Evolutionary conservation across 1,140 invertebrate species (phyloP), one percentile per base, ranked within the genome.

Genomic region (Gryon sp.): DNA sequence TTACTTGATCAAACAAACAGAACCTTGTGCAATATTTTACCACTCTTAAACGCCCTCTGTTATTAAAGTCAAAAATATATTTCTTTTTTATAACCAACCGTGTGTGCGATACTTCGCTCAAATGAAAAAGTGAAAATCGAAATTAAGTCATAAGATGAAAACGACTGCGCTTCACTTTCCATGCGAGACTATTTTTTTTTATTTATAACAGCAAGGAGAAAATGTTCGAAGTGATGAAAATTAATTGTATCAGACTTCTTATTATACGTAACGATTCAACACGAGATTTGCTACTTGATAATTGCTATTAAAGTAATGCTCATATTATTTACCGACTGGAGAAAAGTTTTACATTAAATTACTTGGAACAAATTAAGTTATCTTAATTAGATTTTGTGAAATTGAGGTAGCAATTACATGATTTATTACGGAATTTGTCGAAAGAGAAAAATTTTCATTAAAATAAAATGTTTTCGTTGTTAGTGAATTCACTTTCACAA

Each of bases 1-100:
- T 69, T 69, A 69, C 22, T 59, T 50, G 65, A 50, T 50, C 65
- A 69, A 59, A 69, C 65, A 69, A 22, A 38, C 34, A 8, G 4
- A 55, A 46, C 14, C 36, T 43, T 19, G 8, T 14, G 7, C 19
- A 16, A 45, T 34, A 16, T 32, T 53, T 53, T 26, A 43, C 24
- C n/a, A n/a, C n/a, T n/a, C n/a, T 32, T n/a, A n/a, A 32, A 32
- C 11, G 4, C n/a, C n/a, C 4, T n/a, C 11, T n/a, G 30, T n/a
- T 2, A 6, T n/a, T n/a, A 32, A 32, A n/a, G 12, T 40, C 18
- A 40, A 40, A 19, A 20, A 38, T 38, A 36, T n/a, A 50, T 20
- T 36, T 1, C 28, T n/a, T n/a, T n/a, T n/a, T n/a, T n/a, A n/a
- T n/a, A n/a, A n/a, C n/a, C n/a, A n/a, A n/a, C n/a, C n/a, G n/a